Conservation (phyloP, 2,888 invertebrate genomes). For the Gymnocheta viridis region DNA sequence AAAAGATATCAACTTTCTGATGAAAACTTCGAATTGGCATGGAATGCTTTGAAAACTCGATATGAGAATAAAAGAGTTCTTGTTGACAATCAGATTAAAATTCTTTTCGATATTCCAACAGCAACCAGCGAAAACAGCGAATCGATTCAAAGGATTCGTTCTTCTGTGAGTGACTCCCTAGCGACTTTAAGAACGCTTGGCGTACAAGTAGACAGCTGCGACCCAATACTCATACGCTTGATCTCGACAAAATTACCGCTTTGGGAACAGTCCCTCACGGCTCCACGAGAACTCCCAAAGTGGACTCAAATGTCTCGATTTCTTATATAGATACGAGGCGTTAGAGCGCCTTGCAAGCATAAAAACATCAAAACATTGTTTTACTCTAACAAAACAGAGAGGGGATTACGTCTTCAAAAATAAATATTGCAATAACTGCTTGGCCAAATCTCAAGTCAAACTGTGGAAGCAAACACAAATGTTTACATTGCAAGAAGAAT, state of each 20-base stretch:
- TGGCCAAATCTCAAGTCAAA: background rate
- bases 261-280: constrained; percentile 10
- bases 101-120: too few relatives aligned
- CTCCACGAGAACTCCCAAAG: constrained; percentile 6
- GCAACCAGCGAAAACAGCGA: background rate
- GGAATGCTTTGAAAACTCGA: background rate
- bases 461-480: too few relatives aligned
- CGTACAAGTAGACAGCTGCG: background rate
- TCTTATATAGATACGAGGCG: background rate
- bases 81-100: constrained; percentile 26
- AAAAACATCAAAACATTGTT: constrained; percentile 4
- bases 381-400: background rate
- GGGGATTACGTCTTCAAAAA: background rate
- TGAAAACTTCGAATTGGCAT: too few relatives aligned
- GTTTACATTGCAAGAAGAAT: too few relatives aligned
- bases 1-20: too few relatives aligned
- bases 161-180: background rate
- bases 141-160: background rate
- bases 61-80: constrained; percentile 33
- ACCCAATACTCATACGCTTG: background rate
- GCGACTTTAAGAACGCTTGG: background rate
- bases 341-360: constrained; percentile 5
- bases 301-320: constrained; percentile 12
- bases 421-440: background rate
- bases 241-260: background rate